Conservation (phyloP, 2,797 vertebrate genomes). For the Leptatherina wallacei region DNA sequence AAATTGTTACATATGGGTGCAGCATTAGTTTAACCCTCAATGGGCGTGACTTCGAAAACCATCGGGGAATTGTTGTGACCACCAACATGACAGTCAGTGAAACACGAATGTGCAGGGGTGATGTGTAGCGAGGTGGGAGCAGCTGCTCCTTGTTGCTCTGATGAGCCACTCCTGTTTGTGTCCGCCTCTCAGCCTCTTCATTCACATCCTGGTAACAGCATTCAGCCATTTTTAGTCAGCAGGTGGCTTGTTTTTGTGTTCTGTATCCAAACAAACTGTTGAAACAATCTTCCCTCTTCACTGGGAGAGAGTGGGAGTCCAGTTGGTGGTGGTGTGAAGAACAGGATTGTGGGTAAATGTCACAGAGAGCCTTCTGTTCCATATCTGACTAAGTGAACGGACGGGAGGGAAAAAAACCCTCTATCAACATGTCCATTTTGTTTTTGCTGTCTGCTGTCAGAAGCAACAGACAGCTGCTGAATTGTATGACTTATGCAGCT, state of each 20-base stretch:
- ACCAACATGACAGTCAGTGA: conserved; percentile 1
- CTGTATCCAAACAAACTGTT: conserved; percentile 57
- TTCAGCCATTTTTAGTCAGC: conserved; percentile 57
- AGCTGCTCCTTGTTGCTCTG: conserved; percentile 52
- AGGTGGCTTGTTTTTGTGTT: conserved; percentile 63
- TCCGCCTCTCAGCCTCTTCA: conserved; percentile 33
- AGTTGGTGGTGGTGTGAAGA: conserved; percentile 82
- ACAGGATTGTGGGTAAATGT: conserved; percentile 86
- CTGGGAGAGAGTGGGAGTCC: conserved; percentile 81
- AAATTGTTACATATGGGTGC: neutral
- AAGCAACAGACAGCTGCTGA: conserved; percentile 10
- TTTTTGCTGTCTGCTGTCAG: conserved; percentile 27
- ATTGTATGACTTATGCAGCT: conserved; percentile 7
- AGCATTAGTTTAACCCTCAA: neutral
- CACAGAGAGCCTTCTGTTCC: conserved; percentile 82
- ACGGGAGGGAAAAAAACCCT: conserved; percentile 4
- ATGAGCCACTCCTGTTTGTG: conserved; percentile 48
- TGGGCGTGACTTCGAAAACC: neutral
- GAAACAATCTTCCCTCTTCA: conserved; percentile 65
- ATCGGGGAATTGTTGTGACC: neutral
- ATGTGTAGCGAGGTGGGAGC: conserved; percentile 22
- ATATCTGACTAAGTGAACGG: conserved; percentile 73
- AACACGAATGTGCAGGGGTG: neutral
- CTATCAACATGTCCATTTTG: conserved; percentile 12
- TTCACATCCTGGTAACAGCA: conserved; percentile 47